These are phyloP conservation scores for Hydrochoerus hydrochaeris DNA, from an alignment of 2,113 vertebrate genomes.

Conservation along the genomic window DNA sequence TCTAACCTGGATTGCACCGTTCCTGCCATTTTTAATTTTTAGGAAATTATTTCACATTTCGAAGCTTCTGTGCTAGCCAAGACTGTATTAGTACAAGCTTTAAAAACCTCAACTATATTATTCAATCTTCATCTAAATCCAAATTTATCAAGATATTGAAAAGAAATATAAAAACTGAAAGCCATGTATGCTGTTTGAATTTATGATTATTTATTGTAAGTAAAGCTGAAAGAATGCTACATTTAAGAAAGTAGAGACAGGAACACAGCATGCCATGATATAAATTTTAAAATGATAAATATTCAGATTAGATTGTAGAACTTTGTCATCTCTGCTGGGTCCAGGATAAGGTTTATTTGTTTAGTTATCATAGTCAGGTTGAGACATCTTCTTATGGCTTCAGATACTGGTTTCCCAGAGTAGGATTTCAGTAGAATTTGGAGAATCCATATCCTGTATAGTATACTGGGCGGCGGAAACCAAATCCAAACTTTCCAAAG, in stretches of 20 bases:
- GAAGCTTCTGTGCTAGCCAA: neutral
- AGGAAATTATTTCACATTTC: neutral
- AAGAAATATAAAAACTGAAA: neutral
- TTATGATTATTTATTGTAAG: conserved; percentile 33
- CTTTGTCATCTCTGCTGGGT: neutral
- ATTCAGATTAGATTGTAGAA: neutral
- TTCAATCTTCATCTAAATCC: neutral
- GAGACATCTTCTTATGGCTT: neutral
- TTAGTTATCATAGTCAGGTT: neutral
- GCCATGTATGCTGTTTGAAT: neutral
- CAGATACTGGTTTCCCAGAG: neutral
- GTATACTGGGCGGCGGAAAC: neutral
- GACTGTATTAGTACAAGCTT: fast-evolving
- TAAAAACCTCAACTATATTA: neutral
- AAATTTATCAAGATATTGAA: neutral
- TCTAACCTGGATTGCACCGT: neutral
- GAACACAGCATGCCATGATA: neutral
- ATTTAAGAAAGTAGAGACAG: neutral
- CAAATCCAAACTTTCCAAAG: neutral
- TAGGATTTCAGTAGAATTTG: conserved; percentile 40
- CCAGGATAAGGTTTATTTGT: neutral
- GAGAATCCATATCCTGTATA: neutral
- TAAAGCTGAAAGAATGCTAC: neutral
- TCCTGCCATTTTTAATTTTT: neutral
- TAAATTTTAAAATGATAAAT: neutral